Base-by-base conservation (phyloP, 2,113 vertebrate species). In the Catharus bicknelli region DNA sequence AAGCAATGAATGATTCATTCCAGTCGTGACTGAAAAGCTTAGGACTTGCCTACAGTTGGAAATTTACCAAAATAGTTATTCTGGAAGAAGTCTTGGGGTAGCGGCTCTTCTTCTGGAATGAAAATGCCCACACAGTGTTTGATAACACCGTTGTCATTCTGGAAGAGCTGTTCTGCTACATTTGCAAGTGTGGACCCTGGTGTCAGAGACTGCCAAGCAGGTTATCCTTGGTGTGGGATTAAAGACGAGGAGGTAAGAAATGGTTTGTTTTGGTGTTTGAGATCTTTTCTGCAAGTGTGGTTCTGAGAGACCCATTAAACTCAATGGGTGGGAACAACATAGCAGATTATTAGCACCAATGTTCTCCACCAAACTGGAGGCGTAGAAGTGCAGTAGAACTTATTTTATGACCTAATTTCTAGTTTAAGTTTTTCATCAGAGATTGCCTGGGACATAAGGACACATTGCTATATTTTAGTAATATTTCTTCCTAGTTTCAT, bases 51-150 rank as follows among this genome's bases (percentile, higher is more conserved):
- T 94, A 88, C 90, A 94, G 82, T 96, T 96, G 96, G 94, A 95
- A 96, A 96, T 96, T 96, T 95, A 96, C 93, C 90, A 96, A 91
- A 95, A 93, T 81, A 93, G 87, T 94, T 96, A 90, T 96, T 96
- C 94, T 94, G 75, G 84, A 96, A 96, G 83, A 83, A 92, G 64
- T 83, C 83, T 95, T 92, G 48, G 94, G 90, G 79, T 96, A 94
- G 48, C 1, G 30, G 45, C 43, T 95, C 88, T 75, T 93, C 88
- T 92, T 70, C 80, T 92, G 92, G 92, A 86, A 88, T 84, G 47
- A 61, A 93, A 90, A 84, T 95, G 85, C 95, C 95, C 90, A 96
- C 96, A 93, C 94, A 93, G 75, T 42, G 0, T 80, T 88, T 63
- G 90, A 43, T 94, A 88, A 80, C 63, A 51, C 54, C 1, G 9